phyloP scores from a whole-genome alignment of 2,888 invertebrate species.

The Malthinus seriepunctatus region DNA sequence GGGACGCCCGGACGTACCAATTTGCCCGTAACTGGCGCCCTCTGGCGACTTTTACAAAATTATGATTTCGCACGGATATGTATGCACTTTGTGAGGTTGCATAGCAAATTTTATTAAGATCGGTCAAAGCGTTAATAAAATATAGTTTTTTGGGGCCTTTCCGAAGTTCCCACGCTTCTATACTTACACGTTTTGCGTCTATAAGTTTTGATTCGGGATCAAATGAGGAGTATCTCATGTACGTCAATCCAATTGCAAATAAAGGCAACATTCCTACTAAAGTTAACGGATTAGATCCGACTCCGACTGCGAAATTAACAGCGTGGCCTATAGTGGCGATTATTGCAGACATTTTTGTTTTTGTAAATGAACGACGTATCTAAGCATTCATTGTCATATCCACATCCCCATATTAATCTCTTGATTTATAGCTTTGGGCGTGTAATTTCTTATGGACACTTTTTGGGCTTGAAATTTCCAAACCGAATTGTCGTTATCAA shows the following conservation, averaged over 20 bases:
- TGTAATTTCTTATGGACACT: slow-evolving; percentile 70
- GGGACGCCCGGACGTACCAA: too few relatives aligned
- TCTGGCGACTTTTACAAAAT: too few relatives aligned
- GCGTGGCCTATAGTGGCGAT: slow-evolving; percentile 55
- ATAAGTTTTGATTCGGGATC: slow-evolving; percentile 82
- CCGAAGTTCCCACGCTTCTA: too few relatives aligned
- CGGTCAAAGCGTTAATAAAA: too few relatives aligned
- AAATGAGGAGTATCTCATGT: slow-evolving; percentile 76
- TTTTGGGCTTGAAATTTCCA: slow-evolving; percentile 56
- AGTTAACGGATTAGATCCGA: slow-evolving; percentile 58
- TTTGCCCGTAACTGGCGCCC: too few relatives aligned
- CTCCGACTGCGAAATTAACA: slow-evolving; percentile 47
- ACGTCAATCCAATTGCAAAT: slow-evolving; percentile 78
- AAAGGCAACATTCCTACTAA: slow-evolving; percentile 78
- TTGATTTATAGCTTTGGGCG: slow-evolving; percentile 68
- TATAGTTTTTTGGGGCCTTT: too few relatives aligned
- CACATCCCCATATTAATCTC: slow-evolving; percentile 66
- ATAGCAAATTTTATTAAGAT: too few relatives aligned
- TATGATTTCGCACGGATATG: too few relatives aligned
- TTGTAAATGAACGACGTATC: slow-evolving; percentile 39
- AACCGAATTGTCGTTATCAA: slow-evolving; percentile 51
- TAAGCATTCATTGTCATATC: slow-evolving; percentile 57
- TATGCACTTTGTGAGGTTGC: too few relatives aligned
- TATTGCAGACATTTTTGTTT: slow-evolving; percentile 53
- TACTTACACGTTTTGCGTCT: slow-evolving; percentile 71